Evolutionary conservation across 2,888 invertebrate genomes (phyloP).

Genomic region (Diloba caeruleocephala): DNA sequence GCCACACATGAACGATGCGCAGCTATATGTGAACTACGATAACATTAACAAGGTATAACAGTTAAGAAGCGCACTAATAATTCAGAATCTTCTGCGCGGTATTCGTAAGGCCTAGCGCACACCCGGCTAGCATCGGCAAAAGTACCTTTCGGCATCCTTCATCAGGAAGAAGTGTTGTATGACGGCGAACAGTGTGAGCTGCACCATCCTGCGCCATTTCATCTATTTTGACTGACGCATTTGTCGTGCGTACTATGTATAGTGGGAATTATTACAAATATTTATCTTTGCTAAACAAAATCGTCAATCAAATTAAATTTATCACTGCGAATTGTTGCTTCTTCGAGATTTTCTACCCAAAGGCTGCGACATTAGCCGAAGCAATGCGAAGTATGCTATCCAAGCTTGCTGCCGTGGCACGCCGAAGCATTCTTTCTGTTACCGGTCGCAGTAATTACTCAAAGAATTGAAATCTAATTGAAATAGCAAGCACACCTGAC

Average conservation of each 20-base stretch:
- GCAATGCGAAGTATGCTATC: neutral
- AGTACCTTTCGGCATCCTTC: conserved; percentile 20
- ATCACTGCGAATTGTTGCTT: conserved; percentile 12
- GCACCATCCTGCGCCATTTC: conserved; percentile 11
- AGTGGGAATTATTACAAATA: no score
- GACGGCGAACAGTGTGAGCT: no score
- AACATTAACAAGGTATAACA: no score
- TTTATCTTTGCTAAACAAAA: no score
- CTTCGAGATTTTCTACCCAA: conserved; percentile 11
- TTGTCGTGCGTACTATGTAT: conserved; percentile 22
- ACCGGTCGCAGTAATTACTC: neutral
- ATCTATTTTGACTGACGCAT: conserved; percentile 5
- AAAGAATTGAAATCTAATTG: conserved; percentile 3
- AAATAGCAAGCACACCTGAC: neutral
- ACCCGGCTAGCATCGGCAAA: conserved; percentile 17
- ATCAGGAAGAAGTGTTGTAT: no score
- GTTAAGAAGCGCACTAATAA: no score
- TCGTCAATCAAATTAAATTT: no score
- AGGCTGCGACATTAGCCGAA: conserved; percentile 14
- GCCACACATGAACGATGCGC: no score
- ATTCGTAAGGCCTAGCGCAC: conserved; percentile 4
- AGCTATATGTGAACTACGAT: no score
- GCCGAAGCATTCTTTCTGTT: conserved; percentile 30
- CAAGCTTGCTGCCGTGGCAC: conserved; percentile 7
- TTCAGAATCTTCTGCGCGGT: neutral